Conservation (phyloP, 2,797 vertebrate species). For the Chaenodraco wilsoni region DNA sequence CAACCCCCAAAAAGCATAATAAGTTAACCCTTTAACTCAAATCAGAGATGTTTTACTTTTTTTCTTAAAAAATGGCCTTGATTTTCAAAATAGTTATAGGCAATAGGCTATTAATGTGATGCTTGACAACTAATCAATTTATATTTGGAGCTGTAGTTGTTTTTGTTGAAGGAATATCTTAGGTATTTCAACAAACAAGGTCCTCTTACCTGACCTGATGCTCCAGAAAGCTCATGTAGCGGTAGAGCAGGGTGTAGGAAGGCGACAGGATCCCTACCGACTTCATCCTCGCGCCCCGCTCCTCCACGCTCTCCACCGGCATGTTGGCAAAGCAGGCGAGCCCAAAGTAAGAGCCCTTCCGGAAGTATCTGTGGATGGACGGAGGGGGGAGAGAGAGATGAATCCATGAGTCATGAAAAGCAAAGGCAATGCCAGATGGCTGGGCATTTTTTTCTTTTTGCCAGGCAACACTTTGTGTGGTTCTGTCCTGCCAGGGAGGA, state of each 20-base stretch:
- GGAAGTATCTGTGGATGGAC: slow-evolving; percentile 88
- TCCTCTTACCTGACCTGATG: slow-evolving; percentile 93
- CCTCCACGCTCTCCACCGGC: slow-evolving; percentile 93
- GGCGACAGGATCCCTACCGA: slow-evolving; percentile 95
- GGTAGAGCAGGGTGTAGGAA: slow-evolving; percentile 93
- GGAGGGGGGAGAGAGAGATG: slow-evolving; percentile 20
- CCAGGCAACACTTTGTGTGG: slow-evolving; percentile 46
- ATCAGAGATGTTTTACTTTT: too few relatives aligned
- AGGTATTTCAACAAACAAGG: background rate
- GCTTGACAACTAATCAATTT: too few relatives aligned
- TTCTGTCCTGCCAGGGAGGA: slow-evolving; percentile 49
- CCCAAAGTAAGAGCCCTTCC: slow-evolving; percentile 93
- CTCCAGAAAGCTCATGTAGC: slow-evolving; percentile 97
- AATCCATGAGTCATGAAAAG: slow-evolving; percentile 64
- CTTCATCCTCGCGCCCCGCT: slow-evolving; percentile 95
- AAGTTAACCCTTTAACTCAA: too few relatives aligned
- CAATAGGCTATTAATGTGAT: too few relatives aligned
- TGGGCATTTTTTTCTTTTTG: slow-evolving; percentile 31
- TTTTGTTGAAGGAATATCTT: background rate
- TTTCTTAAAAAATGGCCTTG: too few relatives aligned
- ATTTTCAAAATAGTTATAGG: too few relatives aligned
- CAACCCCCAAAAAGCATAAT: too few relatives aligned
- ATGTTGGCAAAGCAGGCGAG: slow-evolving; percentile 97
- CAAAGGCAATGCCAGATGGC: slow-evolving; percentile 69
- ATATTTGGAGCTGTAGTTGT: background rate